phyloP scores from a whole-genome alignment of 2,888 invertebrate species.

The Tachina fera region DNA sequence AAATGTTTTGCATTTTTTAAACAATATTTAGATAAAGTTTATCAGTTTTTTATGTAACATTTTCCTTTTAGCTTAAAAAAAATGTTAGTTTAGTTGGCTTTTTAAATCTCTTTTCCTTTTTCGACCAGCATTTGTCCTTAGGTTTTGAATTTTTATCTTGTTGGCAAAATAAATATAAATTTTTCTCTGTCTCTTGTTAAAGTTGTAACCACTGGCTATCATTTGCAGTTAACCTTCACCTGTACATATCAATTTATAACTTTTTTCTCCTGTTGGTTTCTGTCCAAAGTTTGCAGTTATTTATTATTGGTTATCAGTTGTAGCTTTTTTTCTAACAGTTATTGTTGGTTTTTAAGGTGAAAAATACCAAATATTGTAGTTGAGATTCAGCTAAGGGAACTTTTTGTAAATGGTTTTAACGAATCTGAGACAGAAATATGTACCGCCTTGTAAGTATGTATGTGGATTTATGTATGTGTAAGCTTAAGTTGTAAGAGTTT shows the following conservation, averaged over 20 bases:
- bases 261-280: conserved; percentile 58
- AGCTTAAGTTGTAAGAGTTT: no score
- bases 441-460: no score
- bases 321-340: conserved; percentile 17
- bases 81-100: conserved; percentile 42
- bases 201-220: conserved; percentile 67
- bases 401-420: conserved; percentile 40
- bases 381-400: conserved; percentile 28
- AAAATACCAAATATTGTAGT: conserved; percentile 30
- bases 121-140: conserved; percentile 44
- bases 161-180: conserved; percentile 46
- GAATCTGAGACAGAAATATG: neutral
- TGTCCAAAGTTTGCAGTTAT: conserved; percentile 67
- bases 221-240: conserved; percentile 74
- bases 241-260: conserved; percentile 74
- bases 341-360: conserved; percentile 23
- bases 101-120: conserved; percentile 37
- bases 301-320: conserved; percentile 71
- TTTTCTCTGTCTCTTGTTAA: conserved; percentile 23
- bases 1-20: conserved; percentile 50
- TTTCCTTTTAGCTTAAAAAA: conserved; percentile 16
- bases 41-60: conserved; percentile 52
- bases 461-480: neutral
- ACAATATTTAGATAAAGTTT: conserved; percentile 65
- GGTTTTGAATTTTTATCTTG: conserved; percentile 38